Conservation (phyloP, 2,888 invertebrate genomes). For the Listrodromus nycthemerus region DNA sequence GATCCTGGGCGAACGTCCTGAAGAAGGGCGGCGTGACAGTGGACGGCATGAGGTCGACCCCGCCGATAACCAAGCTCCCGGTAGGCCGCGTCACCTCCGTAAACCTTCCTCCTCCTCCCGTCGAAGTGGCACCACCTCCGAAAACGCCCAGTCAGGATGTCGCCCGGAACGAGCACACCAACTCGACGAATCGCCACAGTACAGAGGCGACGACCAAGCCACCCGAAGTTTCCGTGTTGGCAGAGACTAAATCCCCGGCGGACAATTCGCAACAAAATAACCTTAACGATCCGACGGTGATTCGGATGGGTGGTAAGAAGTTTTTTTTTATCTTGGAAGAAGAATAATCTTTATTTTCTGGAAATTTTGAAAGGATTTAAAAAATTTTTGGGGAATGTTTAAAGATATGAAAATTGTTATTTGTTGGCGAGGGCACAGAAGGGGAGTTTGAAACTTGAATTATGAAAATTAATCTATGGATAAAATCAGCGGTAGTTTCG, state of each 20-base stretch:
- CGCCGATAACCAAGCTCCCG: conserved; percentile 74
- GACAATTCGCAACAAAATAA: conserved; percentile 68
- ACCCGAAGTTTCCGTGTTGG: conserved; percentile 43
- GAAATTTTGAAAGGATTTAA: background rate
- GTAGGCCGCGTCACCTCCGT: conserved; percentile 76
- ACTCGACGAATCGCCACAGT: conserved; percentile 35
- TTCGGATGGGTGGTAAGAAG: conserved; percentile 89
- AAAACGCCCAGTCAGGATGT: conserved; percentile 47
- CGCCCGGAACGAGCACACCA: conserved; percentile 32
- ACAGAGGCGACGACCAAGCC: conserved; percentile 40
- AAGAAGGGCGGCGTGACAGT: conserved; percentile 72
- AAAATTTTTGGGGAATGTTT: no score
- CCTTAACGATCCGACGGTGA: conserved; percentile 89
- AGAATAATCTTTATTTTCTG: background rate
- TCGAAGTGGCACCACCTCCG: conserved; percentile 50
- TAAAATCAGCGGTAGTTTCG: no score
- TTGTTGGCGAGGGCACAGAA: no score
- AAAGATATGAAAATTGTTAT: no score
- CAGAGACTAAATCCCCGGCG: conserved; percentile 58
- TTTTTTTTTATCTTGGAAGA: conserved; percentile 2
- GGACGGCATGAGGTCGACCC: conserved; percentile 52
- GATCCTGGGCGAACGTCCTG: conserved; percentile 83
- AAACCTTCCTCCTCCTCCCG: conserved; percentile 55
- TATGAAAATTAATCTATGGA: no score
- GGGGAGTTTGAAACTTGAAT: no score